phyloP scores from a whole-genome alignment of 2,888 invertebrate genomes.

The Cybosia mesomella region DNA sequence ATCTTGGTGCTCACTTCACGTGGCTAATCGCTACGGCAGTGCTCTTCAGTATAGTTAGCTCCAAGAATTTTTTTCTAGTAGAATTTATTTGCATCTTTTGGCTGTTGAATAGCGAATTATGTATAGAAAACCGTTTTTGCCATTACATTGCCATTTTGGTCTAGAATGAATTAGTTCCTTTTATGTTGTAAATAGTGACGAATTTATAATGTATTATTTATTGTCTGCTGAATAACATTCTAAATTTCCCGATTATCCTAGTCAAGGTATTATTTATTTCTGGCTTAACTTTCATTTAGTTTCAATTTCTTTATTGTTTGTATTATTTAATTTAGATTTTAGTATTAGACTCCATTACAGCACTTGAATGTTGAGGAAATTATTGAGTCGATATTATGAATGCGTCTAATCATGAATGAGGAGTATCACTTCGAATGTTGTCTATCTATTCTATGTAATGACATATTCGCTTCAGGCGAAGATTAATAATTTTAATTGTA shows the following conservation, averaged over 20 bases:
- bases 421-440: conserved; percentile 46
- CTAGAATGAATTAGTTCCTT: conserved; percentile 85
- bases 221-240: conserved; percentile 75
- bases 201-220: conserved; percentile 81
- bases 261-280: conserved; percentile 85
- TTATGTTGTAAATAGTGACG: conserved; percentile 83
- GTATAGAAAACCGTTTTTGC: conserved; percentile 75
- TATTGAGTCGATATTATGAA: conserved; percentile 67
- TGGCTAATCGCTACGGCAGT: conserved; percentile 40
- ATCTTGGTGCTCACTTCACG: conserved; percentile 51
- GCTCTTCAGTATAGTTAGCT: conserved; percentile 60
- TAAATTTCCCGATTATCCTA: conserved; percentile 84
- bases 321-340: conserved; percentile 74
- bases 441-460: conserved; percentile 48
- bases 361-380: conserved; percentile 70
- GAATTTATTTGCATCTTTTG: conserved; percentile 69
- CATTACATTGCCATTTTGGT: conserved; percentile 86
- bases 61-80: conserved; percentile 60
- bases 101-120: conserved; percentile 73
- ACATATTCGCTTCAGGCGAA: conserved; percentile 64
- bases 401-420: conserved; percentile 51
- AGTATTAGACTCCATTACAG: conserved; percentile 78
- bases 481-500: conserved; percentile 72
- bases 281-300: conserved; percentile 70
- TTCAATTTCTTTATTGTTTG: conserved; percentile 70